phyloP scores from a whole-genome alignment of 2,888 invertebrate species.

The Hesperia comma region DNA sequence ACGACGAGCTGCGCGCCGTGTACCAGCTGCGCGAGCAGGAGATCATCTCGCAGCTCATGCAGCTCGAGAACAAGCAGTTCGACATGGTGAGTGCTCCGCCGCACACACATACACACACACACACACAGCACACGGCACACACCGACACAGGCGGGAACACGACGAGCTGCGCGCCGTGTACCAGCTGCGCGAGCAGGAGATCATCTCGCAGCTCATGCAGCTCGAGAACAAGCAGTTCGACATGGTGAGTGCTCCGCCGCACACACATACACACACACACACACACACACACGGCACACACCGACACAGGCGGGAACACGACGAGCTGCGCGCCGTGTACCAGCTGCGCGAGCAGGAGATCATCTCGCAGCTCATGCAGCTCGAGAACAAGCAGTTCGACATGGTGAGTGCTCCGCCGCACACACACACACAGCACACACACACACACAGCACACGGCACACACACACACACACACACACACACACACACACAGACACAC shows the following conservation, averaged over 20 bases:
- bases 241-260: constrained; percentile 82
- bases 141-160: too few species aligned
- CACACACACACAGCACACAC: too few species aligned
- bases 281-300: too few species aligned
- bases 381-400: constrained; percentile 83
- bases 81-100: constrained; percentile 76
- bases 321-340: constrained; percentile 70
- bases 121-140: too few species aligned
- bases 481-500: too few species aligned
- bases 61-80: constrained; percentile 82
- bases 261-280: too few species aligned
- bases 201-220: constrained; percentile 84
- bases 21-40: constrained; percentile 81
- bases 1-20: constrained; percentile 70
- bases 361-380: constrained; percentile 83
- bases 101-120: too few species aligned
- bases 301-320: constrained; percentile 69
- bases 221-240: constrained; percentile 84
- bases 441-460: too few species aligned
- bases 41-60: constrained; percentile 83
- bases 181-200: constrained; percentile 77
- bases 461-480: too few species aligned
- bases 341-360: constrained; percentile 82
- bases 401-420: constrained; percentile 68
- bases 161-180: background rate